A percentile compares a stretch with the other conserved stretches of the same genome.
phyloP scores from a whole-genome alignment of 2,888 invertebrate genomes.

The Lagria hirta region DNA sequence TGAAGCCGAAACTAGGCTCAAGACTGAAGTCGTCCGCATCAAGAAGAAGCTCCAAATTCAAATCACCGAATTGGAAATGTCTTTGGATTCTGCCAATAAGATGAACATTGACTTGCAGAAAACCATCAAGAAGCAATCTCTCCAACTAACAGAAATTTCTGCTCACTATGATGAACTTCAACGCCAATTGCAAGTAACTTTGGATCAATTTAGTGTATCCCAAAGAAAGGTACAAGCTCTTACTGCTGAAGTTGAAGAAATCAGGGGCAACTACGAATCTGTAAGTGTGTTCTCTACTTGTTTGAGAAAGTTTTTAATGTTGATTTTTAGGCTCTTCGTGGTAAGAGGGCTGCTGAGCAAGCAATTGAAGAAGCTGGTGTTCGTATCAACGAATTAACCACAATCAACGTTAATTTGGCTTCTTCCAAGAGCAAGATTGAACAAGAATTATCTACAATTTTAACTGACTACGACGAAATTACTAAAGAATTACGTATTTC shows the following conservation, averaged over 20 bases:
- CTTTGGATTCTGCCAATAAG: slow-evolving; percentile 97
- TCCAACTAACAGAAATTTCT: slow-evolving; percentile 88
- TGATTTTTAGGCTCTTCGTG: slow-evolving; percentile 75
- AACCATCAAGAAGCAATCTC: slow-evolving; percentile 95
- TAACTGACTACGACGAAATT: slow-evolving; percentile 97
- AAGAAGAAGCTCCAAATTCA: slow-evolving; percentile 99
- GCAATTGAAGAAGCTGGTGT: slow-evolving; percentile 87
- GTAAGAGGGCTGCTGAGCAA: slow-evolving; percentile 87
- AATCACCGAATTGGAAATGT: slow-evolving; percentile 95
- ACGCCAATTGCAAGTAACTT: slow-evolving; percentile 91
- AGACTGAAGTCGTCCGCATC: slow-evolving; percentile 93
- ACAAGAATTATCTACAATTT: slow-evolving; percentile 86
- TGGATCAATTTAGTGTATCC: slow-evolving; percentile 89
- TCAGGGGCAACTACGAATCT: slow-evolving; percentile 85
- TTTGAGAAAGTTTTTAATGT: neutral
- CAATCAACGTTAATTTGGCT: slow-evolving; percentile 93
- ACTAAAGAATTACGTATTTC: slow-evolving; percentile 91
- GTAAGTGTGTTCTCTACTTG: slow-evolving; percentile 57
- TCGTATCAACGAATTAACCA: slow-evolving; percentile 92
- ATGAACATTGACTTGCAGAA: slow-evolving; percentile 96
- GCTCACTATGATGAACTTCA: slow-evolving; percentile 96
- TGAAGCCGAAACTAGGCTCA: slow-evolving; percentile 93
- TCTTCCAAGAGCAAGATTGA: slow-evolving; percentile 94
- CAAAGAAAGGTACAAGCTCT: slow-evolving; percentile 89
- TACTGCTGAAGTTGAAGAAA: slow-evolving; percentile 94